A percentile compares a stretch with the other conserved stretches of the same genome.
These are phyloP conservation scores for Melanchra persicariae DNA, from an alignment of 2,888 invertebrate species.

Conservation along the genomic window DNA sequence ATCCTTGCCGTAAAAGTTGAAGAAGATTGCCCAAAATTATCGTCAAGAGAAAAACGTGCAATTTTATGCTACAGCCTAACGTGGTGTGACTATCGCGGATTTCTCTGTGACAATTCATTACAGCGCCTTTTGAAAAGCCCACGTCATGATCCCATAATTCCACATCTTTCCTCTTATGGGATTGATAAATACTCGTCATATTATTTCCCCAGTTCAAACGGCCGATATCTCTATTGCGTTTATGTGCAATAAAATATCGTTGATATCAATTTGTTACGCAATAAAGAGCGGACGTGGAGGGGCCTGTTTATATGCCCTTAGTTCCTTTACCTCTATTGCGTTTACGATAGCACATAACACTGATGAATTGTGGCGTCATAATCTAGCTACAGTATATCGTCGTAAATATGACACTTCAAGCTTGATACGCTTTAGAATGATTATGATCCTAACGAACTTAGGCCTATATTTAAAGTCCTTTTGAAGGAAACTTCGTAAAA, in stretches of 20 bases:
- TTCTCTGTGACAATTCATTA: background rate
- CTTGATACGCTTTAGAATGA: background rate
- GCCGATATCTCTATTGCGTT: slow-evolving; percentile 12
- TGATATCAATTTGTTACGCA: slow-evolving; percentile 37
- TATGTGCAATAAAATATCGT: slow-evolving; percentile 25
- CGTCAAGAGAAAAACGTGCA: background rate
- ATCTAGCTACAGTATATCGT: background rate
- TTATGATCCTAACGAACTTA: background rate
- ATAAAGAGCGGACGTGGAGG: slow-evolving; percentile 49
- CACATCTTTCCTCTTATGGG: background rate
- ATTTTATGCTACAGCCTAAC: background rate
- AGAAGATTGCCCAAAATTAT: background rate
- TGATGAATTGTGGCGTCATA: slow-evolving; percentile 12
- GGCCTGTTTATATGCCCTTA: slow-evolving; percentile 50
- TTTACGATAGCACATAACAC: slow-evolving; percentile 16
- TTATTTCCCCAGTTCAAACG: background rate
- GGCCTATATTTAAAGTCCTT: no score
- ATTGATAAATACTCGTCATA: background rate
- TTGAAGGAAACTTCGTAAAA: no score
- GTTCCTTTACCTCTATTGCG: slow-evolving; percentile 36
- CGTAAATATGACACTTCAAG: background rate
- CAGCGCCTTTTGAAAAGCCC: background rate
- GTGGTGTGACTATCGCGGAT: background rate
- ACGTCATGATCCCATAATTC: background rate
- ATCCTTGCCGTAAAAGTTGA: background rate